Conservation (phyloP, 1,140 invertebrate genomes). For the Alviniconcha marisindica region DNA sequence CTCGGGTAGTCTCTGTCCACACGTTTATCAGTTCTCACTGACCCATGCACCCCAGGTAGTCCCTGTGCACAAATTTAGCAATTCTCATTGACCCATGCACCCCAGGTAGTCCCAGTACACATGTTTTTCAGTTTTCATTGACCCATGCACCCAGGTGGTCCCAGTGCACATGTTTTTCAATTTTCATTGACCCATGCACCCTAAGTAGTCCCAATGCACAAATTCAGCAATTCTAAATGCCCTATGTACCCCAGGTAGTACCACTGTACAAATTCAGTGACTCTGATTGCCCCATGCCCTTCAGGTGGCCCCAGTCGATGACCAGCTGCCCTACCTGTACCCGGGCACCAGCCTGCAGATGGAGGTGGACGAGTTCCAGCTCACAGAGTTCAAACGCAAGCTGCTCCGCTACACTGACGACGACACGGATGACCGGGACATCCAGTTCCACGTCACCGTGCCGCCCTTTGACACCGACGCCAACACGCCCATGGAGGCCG, state of each 20-base stretch:
- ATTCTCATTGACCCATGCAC: not conserved
- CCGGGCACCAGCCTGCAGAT: constrained; percentile 68
- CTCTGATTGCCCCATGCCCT: constrained; percentile 33
- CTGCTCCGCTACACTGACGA: constrained; percentile 72
- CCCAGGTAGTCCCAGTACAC: not conserved
- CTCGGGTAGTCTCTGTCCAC: not conserved
- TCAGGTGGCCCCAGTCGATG: constrained; percentile 70
- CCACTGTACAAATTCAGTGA: no score
- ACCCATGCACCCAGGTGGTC: not conserved
- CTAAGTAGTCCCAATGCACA: no score
- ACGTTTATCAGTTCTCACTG: not conserved
- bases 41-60: not conserved
- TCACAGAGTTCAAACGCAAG: constrained; percentile 69
- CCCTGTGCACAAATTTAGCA: not conserved
- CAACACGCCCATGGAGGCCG: constrained; percentile 67
- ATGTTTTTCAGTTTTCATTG: not conserved
- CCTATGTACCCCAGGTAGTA: no score
- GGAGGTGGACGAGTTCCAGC: constrained; percentile 72
- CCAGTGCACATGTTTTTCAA: not conserved
- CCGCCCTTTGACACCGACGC: constrained; percentile 71
- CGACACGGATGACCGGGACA: constrained; percentile 69
- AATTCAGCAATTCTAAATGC: no score
- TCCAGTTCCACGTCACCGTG: constrained; percentile 66
- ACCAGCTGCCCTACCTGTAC: constrained; percentile 72
- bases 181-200: not conserved